Percentiles rank a stretch among this genome's conserved stretches.
phyloP scores from a whole-genome alignment of 2,888 invertebrate genomes.

The Parnassius smintheus region DNA sequence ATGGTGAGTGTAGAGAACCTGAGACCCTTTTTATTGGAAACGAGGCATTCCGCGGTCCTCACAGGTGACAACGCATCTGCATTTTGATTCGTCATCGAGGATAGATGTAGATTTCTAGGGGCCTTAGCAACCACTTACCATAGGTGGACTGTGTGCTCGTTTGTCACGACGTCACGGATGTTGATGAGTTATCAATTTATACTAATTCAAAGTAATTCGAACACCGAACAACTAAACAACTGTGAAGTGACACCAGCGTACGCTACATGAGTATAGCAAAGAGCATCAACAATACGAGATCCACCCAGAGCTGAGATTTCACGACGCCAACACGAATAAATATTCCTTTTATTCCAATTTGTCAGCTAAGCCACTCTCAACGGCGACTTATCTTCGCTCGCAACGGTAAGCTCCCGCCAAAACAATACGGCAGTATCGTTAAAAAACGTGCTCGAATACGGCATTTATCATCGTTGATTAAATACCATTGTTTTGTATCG shows the following conservation, averaged over 20 bases:
- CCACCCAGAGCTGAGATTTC: constrained; percentile 34
- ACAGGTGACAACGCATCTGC: too few species aligned
- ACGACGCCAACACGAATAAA: constrained; percentile 71
- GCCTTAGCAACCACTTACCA: too few species aligned
- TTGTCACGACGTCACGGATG: too few species aligned
- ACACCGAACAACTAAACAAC: constrained; percentile 33
- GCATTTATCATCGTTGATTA: constrained; percentile 82
- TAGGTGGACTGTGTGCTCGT: too few species aligned
- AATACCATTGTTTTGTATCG: constrained; percentile 81
- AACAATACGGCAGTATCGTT: constrained; percentile 79
- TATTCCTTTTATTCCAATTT: constrained; percentile 81
- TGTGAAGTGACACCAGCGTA: constrained; percentile 1
- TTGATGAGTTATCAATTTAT: too few species aligned
- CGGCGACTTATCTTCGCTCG: constrained; percentile 77
- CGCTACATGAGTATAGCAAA: neutral
- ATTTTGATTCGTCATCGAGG: too few species aligned
- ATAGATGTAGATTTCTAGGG: too few species aligned
- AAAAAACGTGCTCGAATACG: constrained; percentile 79
- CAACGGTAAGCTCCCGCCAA: constrained; percentile 78
- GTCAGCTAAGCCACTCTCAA: constrained; percentile 79
- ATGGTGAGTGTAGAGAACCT: too few species aligned
- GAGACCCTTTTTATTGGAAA: too few species aligned
- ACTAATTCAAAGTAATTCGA: too few species aligned
- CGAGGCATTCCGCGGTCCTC: too few species aligned
- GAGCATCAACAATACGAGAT: constrained; percentile 33